These are phyloP conservation scores for Cirrhinus mrigala DNA, from an alignment of 2,797 vertebrate genomes.

Conservation along the genomic window DNA sequence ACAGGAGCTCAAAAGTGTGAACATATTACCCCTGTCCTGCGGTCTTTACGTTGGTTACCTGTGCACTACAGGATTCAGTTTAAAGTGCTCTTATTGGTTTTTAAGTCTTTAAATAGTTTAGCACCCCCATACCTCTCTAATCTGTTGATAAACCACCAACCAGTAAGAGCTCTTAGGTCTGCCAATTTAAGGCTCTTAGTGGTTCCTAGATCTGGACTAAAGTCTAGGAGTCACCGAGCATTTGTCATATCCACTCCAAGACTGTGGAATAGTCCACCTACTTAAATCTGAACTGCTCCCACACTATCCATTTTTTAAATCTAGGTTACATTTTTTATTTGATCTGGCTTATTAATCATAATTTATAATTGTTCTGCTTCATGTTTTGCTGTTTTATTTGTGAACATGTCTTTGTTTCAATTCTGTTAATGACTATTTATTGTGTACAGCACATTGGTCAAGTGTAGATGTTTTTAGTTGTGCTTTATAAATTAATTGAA, in stretches of 20 bases:
- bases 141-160: neutral
- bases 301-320: neutral
- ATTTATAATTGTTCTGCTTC: too few species aligned
- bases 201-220: neutral
- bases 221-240: neutral
- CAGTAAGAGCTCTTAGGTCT: neutral
- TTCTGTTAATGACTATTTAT: neutral
- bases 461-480: too few species aligned
- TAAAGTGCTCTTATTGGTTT: conserved; percentile 8
- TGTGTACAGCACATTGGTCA: too few species aligned
- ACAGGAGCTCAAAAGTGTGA: too few species aligned
- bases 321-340: neutral
- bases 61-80: too few species aligned
- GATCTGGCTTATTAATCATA: neutral
- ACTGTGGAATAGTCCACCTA: neutral
- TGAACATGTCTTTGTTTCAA: neutral
- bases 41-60: too few species aligned
- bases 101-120: neutral
- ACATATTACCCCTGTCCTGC: too few species aligned
- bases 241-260: neutral
- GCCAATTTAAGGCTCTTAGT: neutral
- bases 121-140: neutral
- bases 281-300: neutral
- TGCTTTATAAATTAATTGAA: too few species aligned
- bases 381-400: neutral